Evolutionary conservation across 2,113 vertebrate genomes (phyloP).

Genomic region (Bostrychus sinensis): DNA sequence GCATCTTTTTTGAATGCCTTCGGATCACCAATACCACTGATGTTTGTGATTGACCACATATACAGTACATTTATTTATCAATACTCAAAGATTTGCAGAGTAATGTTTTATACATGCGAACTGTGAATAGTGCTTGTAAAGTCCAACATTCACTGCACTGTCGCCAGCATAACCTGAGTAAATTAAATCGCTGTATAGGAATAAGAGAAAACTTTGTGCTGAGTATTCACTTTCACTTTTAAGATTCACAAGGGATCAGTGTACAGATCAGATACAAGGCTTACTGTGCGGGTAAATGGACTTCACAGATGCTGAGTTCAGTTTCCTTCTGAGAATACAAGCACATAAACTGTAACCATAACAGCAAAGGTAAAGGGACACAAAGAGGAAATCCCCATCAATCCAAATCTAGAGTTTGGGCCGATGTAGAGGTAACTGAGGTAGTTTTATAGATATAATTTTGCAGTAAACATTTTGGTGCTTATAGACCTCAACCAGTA

Average conservation of each 20-base stretch:
- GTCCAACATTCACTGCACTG: conserved; percentile 37
- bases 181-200: background rate
- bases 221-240: background rate
- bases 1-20: no score
- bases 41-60: no score
- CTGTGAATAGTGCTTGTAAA: conserved; percentile 46
- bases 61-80: no score
- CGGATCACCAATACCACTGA: no score
- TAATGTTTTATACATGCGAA: no score
- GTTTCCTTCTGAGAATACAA: background rate
- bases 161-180: no score
- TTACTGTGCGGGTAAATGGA: background rate
- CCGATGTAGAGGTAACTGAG: no score
- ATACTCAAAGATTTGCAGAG: no score
- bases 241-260: background rate
- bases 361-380: background rate
- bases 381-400: conserved; percentile 1
- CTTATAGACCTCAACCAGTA: no score
- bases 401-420: background rate
- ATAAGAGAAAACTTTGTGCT: background rate
- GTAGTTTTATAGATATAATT: no score
- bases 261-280: background rate
- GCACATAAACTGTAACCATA: background rate
- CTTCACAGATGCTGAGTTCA: background rate
- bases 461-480: no score